Evolutionary conservation across 2,113 vertebrate species (phyloP), one percentile per base, ranked within the genome.

Genomic region (Calypte anna): DNA sequence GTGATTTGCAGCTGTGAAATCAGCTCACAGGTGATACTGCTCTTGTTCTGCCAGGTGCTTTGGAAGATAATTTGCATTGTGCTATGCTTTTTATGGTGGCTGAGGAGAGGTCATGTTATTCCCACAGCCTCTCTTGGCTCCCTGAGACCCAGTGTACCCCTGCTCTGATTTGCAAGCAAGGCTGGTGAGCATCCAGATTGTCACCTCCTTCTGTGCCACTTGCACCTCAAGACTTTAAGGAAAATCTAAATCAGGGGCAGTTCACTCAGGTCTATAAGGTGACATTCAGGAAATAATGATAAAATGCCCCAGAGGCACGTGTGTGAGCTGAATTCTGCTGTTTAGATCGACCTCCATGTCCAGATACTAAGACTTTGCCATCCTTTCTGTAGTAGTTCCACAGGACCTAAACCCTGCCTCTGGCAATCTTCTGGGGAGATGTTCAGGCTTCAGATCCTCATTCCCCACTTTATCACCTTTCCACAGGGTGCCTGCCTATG

Each of bases 71-170:
- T 69, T 80, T 80, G 58, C 63, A n/a, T 4, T 21, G 43, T 15
- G 24, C 54, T 54, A 2, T 3, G 62, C 21, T 46, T 63, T 54
- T 59, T 14, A 3, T 1, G 2, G 40, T 11, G 10, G 23, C 8
- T 55, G 6, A 18, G 14, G 21, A 12, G 14, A 10, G 31, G 9
- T 80, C 6, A 5, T 58, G 72, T 44, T 9, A 11, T 50, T 50
- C 20, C 10, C 4, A 3, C 18, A 28, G 5, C 3, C 10, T 3
- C 4, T 16, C 3, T 20, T 1, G 3, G 33, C 23, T 48, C 30
- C 22, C 27, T 4, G 55, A 86, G 24, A 64, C 3, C 1, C 6
- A 4, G 4, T 0, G 6, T 48, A 6, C 2, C 15, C 22, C 5
- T 3, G 22, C 23, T 33, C 40, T n/a, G 59, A 22, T 20, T 61